Base-by-base conservation (phyloP, 2,888 invertebrate species). In the Alcis repandata region DNA sequence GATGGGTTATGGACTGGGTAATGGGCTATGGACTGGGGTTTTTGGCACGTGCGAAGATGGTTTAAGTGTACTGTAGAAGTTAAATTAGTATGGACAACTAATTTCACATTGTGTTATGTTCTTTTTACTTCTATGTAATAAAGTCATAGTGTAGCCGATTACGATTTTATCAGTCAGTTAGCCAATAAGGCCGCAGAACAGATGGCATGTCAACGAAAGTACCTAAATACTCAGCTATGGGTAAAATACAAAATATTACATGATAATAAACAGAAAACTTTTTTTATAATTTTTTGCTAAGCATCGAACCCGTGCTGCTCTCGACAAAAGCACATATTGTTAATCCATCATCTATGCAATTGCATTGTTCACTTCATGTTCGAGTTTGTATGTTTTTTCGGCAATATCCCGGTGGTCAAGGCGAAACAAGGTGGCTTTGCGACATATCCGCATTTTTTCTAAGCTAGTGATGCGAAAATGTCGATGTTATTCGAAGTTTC, bases 291-390 rank as follows among this genome's bases (percentile, higher is more conserved):
- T 53, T 43, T 48, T 51, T 67, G 15, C 70, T 32, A 20, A 38
- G 4, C 40, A 43, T 59, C 49, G 33, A 63, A 38, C 13, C 36
- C 22, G 15, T 27, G 46, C 32, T 54, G 6, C 46, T 41, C 52
- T 59, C 53, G 22, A 63, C 38, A 45, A 48, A 58, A 63, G 66
- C 59, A 57, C 76, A 78, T 70, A 79, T 79, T 79, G 79, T 69
- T 79, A 71, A 90, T 91, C 87, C 83, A 89, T 91, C 91, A 88
- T 76, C 71, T 77, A 89, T 91, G 91, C 90, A 90, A 91, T 87
- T 88, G 86, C 85, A 75, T 76, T 79, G 80, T 79, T 73, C 79
- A 79, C 71, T 82, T 57, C 59, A 54, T 72, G 67, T 68, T 57
- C 65, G 19, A 71, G 76, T 74, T 74, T 41, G 63, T 70, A 17